Evolutionary conservation across 2,888 invertebrate genomes (phyloP), one percentile per base, ranked within the genome.

Genomic region (Rhagonycha lutea): DNA sequence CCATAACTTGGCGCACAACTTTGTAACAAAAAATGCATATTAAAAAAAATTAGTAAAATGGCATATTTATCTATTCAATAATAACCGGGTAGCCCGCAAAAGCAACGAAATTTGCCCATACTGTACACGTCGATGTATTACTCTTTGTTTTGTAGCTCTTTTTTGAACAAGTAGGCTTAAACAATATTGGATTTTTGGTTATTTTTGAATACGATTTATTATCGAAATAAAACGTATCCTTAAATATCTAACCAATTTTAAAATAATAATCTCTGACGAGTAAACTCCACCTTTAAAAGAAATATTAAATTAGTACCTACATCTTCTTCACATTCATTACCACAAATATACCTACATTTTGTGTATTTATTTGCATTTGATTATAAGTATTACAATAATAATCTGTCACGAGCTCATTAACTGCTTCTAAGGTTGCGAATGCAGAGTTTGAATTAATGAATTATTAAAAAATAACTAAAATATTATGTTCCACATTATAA

Each of bases 201-300:
- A 69, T 75, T 79, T 74, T 72, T 47, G 76, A 74, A 77, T 61
- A 72, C 65, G 75, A 32, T 67, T 61, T 69, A 60, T 73, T 61
- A 67, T 23, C n/a, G 47, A 62, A 62, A 62, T 69, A 24, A 61
- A 60, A 62, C 68, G 76, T 77, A 78, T 75, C 76, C 75, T 76
- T 77, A 78, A 80, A 81, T 80, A 77, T 65, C 68, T 63, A 74
- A 72, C 79, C 81, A 78, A 79, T 79, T 78, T 75, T 81, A 81
- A 80, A 81, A 81, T 69, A 73, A 73, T 61, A 80, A 81, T 83
- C 81, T 86, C 85, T 85, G 84, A 85, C 87, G 88, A 88, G 89
- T 89, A 88, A 89, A 89, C 89, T 89, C 88, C 88, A 89, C 89
- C 89, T 88, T 87, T 80, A 26, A 70, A 60, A 60, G 67, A 63